Evolutionary conservation across 2,797 vertebrate genomes (phyloP), one percentile per base, ranked within the genome.

Genomic region (Enteromius thamalakanensis): DNA sequence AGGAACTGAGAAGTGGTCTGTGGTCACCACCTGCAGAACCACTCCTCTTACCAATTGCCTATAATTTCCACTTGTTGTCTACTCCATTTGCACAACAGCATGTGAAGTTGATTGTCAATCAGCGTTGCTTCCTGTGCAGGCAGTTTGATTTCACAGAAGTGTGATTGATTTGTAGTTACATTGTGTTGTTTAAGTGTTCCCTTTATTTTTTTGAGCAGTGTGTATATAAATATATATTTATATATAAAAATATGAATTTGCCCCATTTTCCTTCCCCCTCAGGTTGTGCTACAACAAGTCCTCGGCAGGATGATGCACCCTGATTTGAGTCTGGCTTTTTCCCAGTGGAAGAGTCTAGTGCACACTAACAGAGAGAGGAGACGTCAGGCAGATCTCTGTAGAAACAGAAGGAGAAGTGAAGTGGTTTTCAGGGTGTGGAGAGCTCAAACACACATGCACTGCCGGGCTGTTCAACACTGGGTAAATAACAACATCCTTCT

Each of bases 331-430:
- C 40, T 62, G 37, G 79, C 85, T 40, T 84, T 87, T 37, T 76
- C 53, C 34, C 85, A 89, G 83, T 87, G 86, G 88, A 84, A 49
- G 40, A 58, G 60, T 34, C 12, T 86, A 45, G 72, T 86, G 64
- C 4, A 37, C 12, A 32, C 45, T 49, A 51, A 75, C 55, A 71
- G 80, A 71, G 84, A 69, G 15, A 71, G 49, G 60, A 80, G 75
- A 17, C 40, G 10, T 12, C 75, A 62, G 51, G 60, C 51, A 0
- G 40, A 58, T 37, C 53, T 72, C 29, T 53, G 76, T 71, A 76
- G 17, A 45, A 64, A 40, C 34, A 78, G 8, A 14, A 55, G 34
- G 47, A 78, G 29, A 67, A 42, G 53, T 58, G 34, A 82, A 29
- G 29, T 45, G 29, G 51, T 47, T 23, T 85, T 89, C 71, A 60